phyloP scores from a whole-genome alignment of 1,140 invertebrate genomes.

The Danaus plexippus region DNA sequence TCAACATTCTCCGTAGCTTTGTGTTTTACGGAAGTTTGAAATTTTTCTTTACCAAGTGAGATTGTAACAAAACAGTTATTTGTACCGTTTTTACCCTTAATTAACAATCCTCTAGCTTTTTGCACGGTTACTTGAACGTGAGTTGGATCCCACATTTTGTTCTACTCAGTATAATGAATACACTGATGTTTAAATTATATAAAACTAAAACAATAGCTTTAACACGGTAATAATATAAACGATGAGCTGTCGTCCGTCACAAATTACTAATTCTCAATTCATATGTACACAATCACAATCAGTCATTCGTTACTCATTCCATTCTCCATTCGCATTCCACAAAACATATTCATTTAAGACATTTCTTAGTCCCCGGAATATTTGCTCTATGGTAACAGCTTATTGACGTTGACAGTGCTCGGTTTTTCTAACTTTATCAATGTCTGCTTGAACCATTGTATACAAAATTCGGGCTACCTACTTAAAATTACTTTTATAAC shows the following conservation, averaged over 20 bases:
- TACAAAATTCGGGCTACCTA: too few relatives aligned
- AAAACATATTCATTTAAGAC: too few relatives aligned
- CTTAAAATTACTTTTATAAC: too few relatives aligned
- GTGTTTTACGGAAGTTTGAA: constrained; percentile 95
- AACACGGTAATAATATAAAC: constrained; percentile 14
- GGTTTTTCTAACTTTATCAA: too few relatives aligned
- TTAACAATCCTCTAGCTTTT: constrained; percentile 79
- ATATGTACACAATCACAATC: constrained; percentile 22
- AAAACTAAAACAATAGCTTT: constrained; percentile 14
- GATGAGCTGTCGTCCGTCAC: constrained; percentile 39
- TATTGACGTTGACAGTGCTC: too few relatives aligned
- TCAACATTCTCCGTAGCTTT: constrained; percentile 86
- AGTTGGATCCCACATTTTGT: constrained; percentile 85
- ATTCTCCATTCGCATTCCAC: constrained; percentile 12
- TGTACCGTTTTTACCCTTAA: constrained; percentile 91
- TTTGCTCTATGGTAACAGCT: too few relatives aligned
- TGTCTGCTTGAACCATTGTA: too few relatives aligned
- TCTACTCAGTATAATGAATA: constrained; percentile 5
- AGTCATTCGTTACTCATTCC: constrained; percentile 25
- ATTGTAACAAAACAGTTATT: constrained; percentile 98
- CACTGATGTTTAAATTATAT: constrained; percentile 10
- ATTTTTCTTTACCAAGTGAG: constrained; percentile 94
- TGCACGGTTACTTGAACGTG: constrained; percentile 89
- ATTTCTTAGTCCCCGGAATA: too few relatives aligned
- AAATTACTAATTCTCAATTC: constrained; percentile 18